A percentile compares a stretch with the other conserved stretches of the same genome.
Evolutionary conservation across 2,797 vertebrate genomes (phyloP).

Genomic region (Microctenopoma stevenorrisi): DNA sequence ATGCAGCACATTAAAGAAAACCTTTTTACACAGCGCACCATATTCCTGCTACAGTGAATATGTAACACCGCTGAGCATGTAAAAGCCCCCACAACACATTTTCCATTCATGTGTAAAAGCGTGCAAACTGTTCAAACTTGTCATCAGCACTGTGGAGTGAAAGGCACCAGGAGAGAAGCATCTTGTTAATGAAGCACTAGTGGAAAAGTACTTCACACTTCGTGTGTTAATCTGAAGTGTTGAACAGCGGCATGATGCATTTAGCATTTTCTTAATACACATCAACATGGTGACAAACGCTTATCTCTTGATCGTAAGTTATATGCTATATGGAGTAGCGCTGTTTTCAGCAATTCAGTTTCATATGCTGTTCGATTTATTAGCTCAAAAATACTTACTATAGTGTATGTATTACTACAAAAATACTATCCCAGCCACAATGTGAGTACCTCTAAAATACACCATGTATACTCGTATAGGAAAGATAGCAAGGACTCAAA

Average conservation of each 20-base stretch:
- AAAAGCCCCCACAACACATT: not conserved
- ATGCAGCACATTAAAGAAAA: no score
- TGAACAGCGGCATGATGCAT: not conserved
- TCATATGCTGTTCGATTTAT: no score
- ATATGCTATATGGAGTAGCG: no score
- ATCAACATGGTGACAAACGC: not conserved
- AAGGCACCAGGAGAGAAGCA: not conserved
- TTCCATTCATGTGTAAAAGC: not conserved
- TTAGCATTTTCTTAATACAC: slow-evolving; percentile 10
- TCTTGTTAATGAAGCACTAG: slow-evolving; percentile 1
- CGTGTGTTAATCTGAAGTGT: slow-evolving; percentile 9
- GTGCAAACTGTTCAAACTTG: slow-evolving; percentile 1
- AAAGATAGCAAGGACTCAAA: no score
- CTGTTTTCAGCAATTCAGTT: no score
- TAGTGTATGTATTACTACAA: no score
- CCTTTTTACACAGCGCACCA: no score
- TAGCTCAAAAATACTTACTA: no score
- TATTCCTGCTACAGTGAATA: not conserved
- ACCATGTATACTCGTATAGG: no score
- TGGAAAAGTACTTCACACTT: not conserved
- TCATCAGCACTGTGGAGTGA: not conserved
- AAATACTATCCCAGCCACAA: no score
- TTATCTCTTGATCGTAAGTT: not conserved
- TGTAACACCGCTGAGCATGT: not conserved
- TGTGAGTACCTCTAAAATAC: no score